Percentiles rank a stretch among this genome's conserved stretches.
phyloP scores from a whole-genome alignment of 2,113 vertebrate genomes.

The Phalacrocorax pelagicus region DNA sequence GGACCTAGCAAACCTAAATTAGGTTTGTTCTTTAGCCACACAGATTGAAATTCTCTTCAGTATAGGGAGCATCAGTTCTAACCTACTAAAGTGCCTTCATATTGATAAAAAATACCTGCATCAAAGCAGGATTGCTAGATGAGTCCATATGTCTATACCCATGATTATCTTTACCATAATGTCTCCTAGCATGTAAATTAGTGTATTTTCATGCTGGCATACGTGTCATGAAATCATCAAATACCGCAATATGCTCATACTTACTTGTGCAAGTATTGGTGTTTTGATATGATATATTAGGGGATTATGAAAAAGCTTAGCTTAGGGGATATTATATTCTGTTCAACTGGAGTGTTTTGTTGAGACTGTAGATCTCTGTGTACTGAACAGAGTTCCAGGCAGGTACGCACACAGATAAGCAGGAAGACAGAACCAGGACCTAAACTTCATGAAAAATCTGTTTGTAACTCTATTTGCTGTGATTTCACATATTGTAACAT shows the following conservation, averaged over 20 bases:
- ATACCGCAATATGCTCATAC: background rate
- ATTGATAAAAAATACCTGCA: background rate
- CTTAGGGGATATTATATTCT: background rate
- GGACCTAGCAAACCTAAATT: background rate
- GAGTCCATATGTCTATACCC: background rate
- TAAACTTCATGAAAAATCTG: background rate
- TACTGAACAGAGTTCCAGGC: background rate
- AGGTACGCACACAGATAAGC: background rate
- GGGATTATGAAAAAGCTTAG: background rate
- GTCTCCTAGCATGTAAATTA: slow-evolving; percentile 17
- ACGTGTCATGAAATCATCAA: background rate
- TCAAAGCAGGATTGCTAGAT: background rate
- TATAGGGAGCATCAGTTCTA: background rate
- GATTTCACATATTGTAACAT: background rate
- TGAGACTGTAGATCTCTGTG: background rate
- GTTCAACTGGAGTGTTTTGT: background rate
- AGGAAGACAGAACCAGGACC: background rate
- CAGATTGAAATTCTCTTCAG: background rate
- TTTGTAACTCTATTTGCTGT: background rate
- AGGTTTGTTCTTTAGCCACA: background rate
- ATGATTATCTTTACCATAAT: slow-evolving; percentile 17
- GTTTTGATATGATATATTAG: background rate
- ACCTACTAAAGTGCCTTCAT: background rate
- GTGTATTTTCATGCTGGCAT: slow-evolving; percentile 15
- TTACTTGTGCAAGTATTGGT: background rate